Percentiles rank a stretch among this genome's conserved stretches.
Evolutionary conservation across 2,797 vertebrate genomes (phyloP).

Genomic region (Taeniopygia guttata): DNA sequence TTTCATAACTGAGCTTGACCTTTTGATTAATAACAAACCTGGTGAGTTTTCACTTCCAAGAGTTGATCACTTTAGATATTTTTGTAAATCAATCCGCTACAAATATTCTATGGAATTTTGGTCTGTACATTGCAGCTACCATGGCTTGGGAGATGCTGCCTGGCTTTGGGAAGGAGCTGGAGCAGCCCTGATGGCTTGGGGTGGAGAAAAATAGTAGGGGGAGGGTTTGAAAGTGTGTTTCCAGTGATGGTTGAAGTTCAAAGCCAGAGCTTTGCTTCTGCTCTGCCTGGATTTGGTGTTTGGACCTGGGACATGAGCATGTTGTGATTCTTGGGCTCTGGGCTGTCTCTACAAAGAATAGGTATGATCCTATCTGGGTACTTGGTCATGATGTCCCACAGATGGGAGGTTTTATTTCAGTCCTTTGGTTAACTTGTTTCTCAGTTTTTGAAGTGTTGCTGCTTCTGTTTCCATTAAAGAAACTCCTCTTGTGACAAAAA

Average conservation of each 20-base stretch:
- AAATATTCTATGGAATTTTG: background rate
- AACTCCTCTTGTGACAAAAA: background rate
- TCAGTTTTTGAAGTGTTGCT: background rate
- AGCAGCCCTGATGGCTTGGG: background rate
- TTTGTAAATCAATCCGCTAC: background rate
- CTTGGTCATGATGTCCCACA: background rate
- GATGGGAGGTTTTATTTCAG: background rate
- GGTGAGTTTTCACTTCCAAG: background rate
- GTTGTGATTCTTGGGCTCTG: background rate
- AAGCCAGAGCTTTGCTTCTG: background rate
- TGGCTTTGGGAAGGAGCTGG: background rate
- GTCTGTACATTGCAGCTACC: too few species aligned
- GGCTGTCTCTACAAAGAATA: background rate
- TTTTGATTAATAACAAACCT: background rate
- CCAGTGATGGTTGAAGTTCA: background rate
- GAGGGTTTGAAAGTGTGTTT: background rate
- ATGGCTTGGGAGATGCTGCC: background rate
- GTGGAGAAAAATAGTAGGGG: background rate
- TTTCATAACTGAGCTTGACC: background rate
- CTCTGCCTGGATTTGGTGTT: background rate
- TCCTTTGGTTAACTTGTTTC: background rate
- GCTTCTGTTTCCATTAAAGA: background rate
- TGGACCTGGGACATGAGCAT: background rate
- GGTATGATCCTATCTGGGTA: background rate
- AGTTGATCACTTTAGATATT: background rate